Conservation (phyloP, 2,797 vertebrate genomes). For the Acanthurus lineatus region DNA sequence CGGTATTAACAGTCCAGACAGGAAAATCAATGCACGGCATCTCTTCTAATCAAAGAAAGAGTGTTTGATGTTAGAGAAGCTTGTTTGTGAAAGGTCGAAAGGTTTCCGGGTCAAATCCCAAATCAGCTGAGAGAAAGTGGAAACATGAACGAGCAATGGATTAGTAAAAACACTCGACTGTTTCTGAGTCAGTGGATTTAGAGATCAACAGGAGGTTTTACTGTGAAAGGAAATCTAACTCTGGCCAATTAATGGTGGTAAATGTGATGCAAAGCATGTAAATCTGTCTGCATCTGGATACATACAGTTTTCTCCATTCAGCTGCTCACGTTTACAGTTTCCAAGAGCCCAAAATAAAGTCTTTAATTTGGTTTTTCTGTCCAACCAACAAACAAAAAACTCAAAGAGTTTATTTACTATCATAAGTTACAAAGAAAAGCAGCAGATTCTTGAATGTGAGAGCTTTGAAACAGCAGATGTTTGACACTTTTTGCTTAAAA, state of each 20-base stretch:
- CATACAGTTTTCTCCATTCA: background rate
- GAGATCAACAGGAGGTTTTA: constrained; percentile 22
- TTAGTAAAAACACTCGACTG: background rate
- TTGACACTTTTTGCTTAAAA: no score
- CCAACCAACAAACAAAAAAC: no score
- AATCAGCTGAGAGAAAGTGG: background rate
- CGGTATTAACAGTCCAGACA: background rate
- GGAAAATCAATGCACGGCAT: background rate
- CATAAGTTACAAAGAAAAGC: no score
- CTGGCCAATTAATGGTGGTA: background rate
- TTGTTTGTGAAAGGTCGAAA: background rate
- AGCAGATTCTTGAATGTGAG: no score
- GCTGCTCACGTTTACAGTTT: background rate
- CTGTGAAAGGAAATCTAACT: background rate
- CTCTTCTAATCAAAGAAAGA: no score
- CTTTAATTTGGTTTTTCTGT: background rate
- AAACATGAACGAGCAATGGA: background rate
- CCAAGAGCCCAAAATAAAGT: background rate
- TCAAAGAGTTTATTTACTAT: no score
- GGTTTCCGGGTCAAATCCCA: background rate
- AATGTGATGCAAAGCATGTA: background rate
- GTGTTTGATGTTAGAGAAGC: background rate
- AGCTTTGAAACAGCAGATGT: no score
- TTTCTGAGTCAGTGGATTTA: constrained; percentile 2
- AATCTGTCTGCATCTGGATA: background rate